A percentile compares a stretch with the other conserved stretches of the same genome.
These are phyloP conservation scores for Philhelius pedissequus DNA, from an alignment of 2,888 invertebrate species.

Conservation along the genomic window DNA sequence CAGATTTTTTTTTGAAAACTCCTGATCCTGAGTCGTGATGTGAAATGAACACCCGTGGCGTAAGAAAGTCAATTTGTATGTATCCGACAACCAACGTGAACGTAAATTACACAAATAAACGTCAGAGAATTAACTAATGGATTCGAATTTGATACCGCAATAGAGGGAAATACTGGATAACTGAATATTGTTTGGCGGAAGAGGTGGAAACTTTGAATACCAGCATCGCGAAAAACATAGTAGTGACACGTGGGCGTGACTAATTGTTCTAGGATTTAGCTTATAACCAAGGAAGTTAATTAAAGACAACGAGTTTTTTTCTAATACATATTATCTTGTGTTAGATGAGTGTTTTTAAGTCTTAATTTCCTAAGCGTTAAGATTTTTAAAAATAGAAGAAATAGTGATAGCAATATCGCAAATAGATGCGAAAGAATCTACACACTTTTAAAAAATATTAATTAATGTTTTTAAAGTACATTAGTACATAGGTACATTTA, in stretches of 20 bases:
- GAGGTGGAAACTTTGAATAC: slow-evolving; percentile 22
- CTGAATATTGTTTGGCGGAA: not conserved
- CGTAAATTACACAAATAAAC: slow-evolving; percentile 61
- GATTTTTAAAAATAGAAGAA: too few relatives aligned
- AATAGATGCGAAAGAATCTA: too few relatives aligned
- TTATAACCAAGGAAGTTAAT: slow-evolving; percentile 14
- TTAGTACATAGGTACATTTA: too few relatives aligned
- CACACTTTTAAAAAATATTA: too few relatives aligned
- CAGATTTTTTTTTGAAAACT: slow-evolving; percentile 18
- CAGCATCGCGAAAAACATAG: not conserved
- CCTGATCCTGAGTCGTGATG: slow-evolving; percentile 49
- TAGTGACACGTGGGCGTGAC: slow-evolving; percentile 38
- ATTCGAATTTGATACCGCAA: slow-evolving; percentile 55
- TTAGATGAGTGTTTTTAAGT: too few relatives aligned
- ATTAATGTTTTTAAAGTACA: too few relatives aligned
- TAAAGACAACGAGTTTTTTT: slow-evolving; percentile 2
- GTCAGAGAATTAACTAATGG: slow-evolving; percentile 62
- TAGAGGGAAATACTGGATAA: slow-evolving; percentile 43
- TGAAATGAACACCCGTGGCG: slow-evolving; percentile 58
- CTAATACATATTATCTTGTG: too few relatives aligned
- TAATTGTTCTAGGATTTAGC: slow-evolving; percentile 19
- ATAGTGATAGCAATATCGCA: too few relatives aligned
- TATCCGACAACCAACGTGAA: slow-evolving; percentile 43
- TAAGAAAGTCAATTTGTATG: slow-evolving; percentile 60
- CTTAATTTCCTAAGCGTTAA: too few relatives aligned